Base-by-base conservation (phyloP, 2,113 vertebrate species). In the Paedocypris sp. region DNA sequence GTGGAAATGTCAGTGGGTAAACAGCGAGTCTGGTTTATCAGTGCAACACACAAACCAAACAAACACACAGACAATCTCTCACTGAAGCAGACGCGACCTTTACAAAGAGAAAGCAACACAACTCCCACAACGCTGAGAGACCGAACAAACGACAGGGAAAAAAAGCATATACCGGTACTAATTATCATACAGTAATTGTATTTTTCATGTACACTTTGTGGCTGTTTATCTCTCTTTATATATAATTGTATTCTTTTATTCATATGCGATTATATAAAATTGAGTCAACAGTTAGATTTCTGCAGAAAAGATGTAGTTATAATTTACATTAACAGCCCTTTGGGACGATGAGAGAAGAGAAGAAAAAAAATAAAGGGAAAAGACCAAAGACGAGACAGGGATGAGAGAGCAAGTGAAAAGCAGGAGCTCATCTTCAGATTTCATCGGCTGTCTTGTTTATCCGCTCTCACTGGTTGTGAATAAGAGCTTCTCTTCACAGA, bases 81-180 rank as follows among this genome's bases (percentile, higher is more conserved):
- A 51, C 39, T 26, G 47, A 20, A 6, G 42, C 51, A 28, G 35
- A 56, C 13, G 22, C 60, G 16, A 54, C 58, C 66, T 66, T 66
- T 60, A 60, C 11, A 52, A 18, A 35, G 15, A 33, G 6, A 25
- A 49, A 1, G 16, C 16, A 13, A 9, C 18, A 33, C 35, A 45
- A 51, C 33, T 51, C 46, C 46, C 64, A 59, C 36, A 41, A 52
- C 49, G 16, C 43, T 13, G 35, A 12, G 16, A 12, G 26, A 13
- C 10, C 31, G 26, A 23, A 10, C n/a, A 19, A n/a, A 19, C 19
- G 15, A 19, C 1, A 33, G 8, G 13, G 12, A 3, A 23, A 36
- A 15, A 15, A 36, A 38, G n/a, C n/a, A n/a, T n/a, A n/a, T n/a
- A n/a, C n/a, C n/a, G n/a, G n/a, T n/a, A n/a, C n/a, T n/a, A n/a